A percentile compares a stretch with the other conserved stretches of the same genome.
These are phyloP conservation scores for Rhagonycha fulva DNA, from an alignment of 2,888 invertebrate genomes.

Conservation along the genomic window DNA sequence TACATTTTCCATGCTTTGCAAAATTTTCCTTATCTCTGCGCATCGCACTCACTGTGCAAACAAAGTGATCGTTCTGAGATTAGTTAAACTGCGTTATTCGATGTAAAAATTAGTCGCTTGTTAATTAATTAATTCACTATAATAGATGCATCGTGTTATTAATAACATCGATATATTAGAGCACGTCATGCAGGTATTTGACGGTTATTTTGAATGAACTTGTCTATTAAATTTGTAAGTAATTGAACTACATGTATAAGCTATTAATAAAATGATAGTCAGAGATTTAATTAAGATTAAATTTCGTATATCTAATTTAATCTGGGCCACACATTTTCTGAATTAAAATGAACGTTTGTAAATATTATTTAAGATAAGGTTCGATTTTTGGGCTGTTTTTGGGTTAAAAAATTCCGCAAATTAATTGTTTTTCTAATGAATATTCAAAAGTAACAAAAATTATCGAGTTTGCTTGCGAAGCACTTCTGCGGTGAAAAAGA, in stretches of 20 bases:
- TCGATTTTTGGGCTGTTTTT: background rate
- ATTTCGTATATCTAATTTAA: constrained; percentile 1
- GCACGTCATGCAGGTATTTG: background rate
- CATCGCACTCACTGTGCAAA: background rate
- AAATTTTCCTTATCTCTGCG: background rate
- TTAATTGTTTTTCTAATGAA: background rate
- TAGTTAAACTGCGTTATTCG: background rate
- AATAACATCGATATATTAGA: background rate
- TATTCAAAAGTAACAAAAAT: background rate
- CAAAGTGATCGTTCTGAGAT: background rate
- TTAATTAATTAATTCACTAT: background rate
- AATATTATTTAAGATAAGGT: background rate
- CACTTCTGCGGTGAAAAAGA: background rate
- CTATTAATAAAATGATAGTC: background rate
- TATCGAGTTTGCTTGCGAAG: background rate
- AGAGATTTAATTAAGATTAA: constrained; percentile 3
- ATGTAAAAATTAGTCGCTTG: background rate
- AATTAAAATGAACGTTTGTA: background rate
- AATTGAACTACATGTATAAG: background rate
- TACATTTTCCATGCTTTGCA: background rate
- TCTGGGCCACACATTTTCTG: background rate
- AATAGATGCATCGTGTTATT: background rate
- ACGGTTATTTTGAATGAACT: background rate
- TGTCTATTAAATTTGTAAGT: background rate
- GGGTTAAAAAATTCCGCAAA: background rate